Evolutionary conservation across 2,888 invertebrate genomes (phyloP), one percentile per base, ranked within the genome.

Genomic region (Siphlonurus alternatus): DNA sequence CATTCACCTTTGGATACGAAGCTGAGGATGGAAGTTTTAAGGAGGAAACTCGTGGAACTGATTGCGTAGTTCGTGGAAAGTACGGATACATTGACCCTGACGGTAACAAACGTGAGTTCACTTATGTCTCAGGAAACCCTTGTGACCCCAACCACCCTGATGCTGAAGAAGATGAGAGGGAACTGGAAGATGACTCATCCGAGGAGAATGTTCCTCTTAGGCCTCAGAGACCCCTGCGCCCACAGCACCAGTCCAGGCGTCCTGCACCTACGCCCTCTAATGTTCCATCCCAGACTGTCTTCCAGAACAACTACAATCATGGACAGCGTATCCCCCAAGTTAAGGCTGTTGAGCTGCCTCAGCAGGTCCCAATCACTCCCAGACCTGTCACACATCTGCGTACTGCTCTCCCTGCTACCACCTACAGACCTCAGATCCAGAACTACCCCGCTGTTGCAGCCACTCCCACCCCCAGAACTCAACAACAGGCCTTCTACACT

Each of bases 31-130:
- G 90, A 1, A 87, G 87, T 66, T 91, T 90, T 79, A 90, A 90
- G 72, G 90, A 91, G 72, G 90, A 91, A 74, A 90, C 89, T 2
- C 78, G 90, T 65, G 90, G 89, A 61, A 87, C 88, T 0, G 90
- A 91, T 76, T 91, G 90, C 74, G 89, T 91, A 0, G 90, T 90
- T 2, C 81, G 89, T 66, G 91, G 91, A 63, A 90, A 90, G 74
- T 91, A 91, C 75, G 91, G 91, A 23, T 91, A 91, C 77, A 79
- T 91, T 15, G 91, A 91, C 76, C 90, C 90, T 0, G 89, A 89
- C 69, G 91, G 91, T 69, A 88, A 89, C 77, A 88, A 88, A 72
- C 77, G 90, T 68, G 90, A 91, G 75, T 90, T 91, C 76, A 88
- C 88, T 2, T 91, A 91, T 76, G 89, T 89, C 0, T 88, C 88